Evolutionary conservation across 2,888 invertebrate species (phyloP), one percentile per base, ranked within the genome.

Genomic region (Cheilosia impressa): DNA sequence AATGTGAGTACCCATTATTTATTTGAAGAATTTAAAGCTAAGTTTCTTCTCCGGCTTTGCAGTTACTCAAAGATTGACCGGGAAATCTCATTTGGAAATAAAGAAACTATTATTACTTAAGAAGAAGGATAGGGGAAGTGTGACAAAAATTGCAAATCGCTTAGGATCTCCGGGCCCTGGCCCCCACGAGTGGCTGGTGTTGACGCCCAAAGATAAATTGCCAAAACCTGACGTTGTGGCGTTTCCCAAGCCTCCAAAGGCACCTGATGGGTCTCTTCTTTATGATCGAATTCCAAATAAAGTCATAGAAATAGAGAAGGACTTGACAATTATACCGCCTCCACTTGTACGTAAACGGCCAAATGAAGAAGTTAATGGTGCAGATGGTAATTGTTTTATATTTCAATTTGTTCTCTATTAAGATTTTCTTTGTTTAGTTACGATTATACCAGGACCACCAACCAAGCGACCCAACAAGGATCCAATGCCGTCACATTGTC

Each of bases 221-320:
- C 97, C 97, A 87, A 94, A 94, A 93, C 97, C 97, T 45, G 95
- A 95, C 88, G 95, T 95, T 90, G 95, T 96, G 88, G 96, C 96
- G 89, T 98, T 97, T 93, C 98, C 98, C 71, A 96, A 97, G 92
- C 98, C 98, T 88, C 97, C 97, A 60, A 97, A 97, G 93, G 97
- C 96, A 80, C 96, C 93, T 93, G 96, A 98, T 92, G 98, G 97
- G 89, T 97, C 97, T 92, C 93, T 98, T 88, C 91, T 97, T 88
- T 97, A 97, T 92, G 97, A 97, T 91, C 95, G 96, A 90, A 95
- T 97, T 89, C 95, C 96, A 88, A 97, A 97, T 89, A 97, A 97
- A 93, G 87, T 90, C 31, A 93, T 93, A 13, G 94, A 94, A 90
- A 93, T 94, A 34, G 95, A 95, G 89, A 93, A 95, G 60, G 96